phyloP scores from a whole-genome alignment of 2,113 vertebrate genomes.

The Oncorhynchus kisutch region DNA sequence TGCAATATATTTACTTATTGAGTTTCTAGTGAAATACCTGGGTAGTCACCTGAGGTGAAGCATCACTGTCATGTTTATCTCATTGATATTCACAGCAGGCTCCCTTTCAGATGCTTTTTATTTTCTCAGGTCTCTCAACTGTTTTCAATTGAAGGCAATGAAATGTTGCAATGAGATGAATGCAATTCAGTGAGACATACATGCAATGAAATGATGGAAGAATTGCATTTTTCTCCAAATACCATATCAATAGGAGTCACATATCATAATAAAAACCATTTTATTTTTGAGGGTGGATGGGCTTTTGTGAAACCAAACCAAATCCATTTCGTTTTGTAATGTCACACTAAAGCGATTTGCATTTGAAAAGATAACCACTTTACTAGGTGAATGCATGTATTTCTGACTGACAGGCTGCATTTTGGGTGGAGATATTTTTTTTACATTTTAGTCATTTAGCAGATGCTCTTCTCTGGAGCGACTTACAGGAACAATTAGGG shows the following conservation, averaged over 20 bases:
- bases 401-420: too few species aligned
- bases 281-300: background rate
- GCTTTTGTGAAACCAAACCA: background rate
- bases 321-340: slow-evolving; percentile 8
- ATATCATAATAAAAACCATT: background rate
- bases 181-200: too few species aligned
- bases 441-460: too few species aligned
- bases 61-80: background rate
- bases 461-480: too few species aligned
- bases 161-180: background rate
- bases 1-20: background rate
- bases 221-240: too few species aligned
- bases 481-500: too few species aligned
- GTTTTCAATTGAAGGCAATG: background rate
- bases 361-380: slow-evolving; percentile 1
- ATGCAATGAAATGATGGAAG: too few species aligned
- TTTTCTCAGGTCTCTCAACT: background rate
- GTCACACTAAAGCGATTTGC: background rate
- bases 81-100: background rate
- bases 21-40: background rate
- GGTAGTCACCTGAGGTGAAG: background rate
- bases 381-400: background rate
- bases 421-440: too few species aligned
- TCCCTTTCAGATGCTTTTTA: background rate
- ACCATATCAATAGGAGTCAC: too few species aligned